A percentile compares a stretch with the other conserved stretches of the same genome.
Conservation (phyloP, 2,797 vertebrate species). For the Sebastes iracundus region DNA sequence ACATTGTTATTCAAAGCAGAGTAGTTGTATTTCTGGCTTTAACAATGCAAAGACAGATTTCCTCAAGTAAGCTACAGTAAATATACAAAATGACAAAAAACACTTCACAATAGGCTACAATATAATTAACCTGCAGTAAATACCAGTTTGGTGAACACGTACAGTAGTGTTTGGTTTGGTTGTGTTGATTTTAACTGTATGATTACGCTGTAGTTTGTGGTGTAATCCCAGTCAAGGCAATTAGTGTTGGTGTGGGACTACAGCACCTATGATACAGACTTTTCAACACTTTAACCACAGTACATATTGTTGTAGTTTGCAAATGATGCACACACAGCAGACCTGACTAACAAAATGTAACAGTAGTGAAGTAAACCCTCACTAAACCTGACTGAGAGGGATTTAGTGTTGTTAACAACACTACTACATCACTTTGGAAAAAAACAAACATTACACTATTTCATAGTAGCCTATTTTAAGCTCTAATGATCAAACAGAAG, state of each 20-base stretch:
- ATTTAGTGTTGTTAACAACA: neutral
- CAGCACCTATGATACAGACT: neutral
- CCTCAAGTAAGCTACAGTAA: neutral
- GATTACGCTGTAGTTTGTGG: neutral
- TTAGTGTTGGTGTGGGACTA: neutral
- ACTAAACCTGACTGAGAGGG: neutral
- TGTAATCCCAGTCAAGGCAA: neutral
- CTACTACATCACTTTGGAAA: neutral
- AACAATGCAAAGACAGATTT: neutral
- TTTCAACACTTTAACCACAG: neutral
- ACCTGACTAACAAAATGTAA: neutral
- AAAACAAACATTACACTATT: neutral
- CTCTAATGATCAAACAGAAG: neutral
- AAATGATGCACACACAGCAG: neutral
- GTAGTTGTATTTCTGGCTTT: neutral
- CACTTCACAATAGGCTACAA: neutral
- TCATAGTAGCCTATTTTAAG: neutral
- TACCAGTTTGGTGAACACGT: neutral
- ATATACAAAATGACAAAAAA: neutral
- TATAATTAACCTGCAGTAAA: neutral
- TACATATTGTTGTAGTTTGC: neutral
- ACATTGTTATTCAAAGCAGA: neutral
- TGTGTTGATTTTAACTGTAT: neutral
- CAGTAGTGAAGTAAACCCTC: neutral
- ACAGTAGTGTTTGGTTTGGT: too few species aligned